Base-by-base conservation (phyloP, 2,888 invertebrate genomes). In the Amphipyra tragopoginis region DNA sequence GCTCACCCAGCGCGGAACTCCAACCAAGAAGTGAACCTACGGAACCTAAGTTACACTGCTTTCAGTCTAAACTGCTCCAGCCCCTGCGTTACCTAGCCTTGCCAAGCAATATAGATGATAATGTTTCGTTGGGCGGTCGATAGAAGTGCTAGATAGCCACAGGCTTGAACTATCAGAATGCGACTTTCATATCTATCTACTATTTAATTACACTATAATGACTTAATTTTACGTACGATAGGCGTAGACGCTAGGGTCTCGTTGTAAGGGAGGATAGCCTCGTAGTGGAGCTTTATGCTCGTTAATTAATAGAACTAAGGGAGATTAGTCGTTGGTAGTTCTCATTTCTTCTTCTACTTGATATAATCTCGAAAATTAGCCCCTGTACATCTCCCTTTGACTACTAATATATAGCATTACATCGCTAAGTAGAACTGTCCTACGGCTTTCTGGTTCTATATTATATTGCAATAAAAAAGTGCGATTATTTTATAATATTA, bases 1-100 rank as follows among this genome's bases (percentile, higher is more conserved):
- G 33, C 96, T 99, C 74, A 99, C 99, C 53, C 98, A 98, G 90
- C 96, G 98, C 82, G 98, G 98, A 73, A 97, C 97, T 66, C 97
- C 97, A 49, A 97, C 96, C 81, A 97, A 97, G 93, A 97, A 97
- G 95, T 97, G 90, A 92, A 71, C 48, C n/a, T n/a, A 26, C n/a
- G 29, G 29, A 3, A 40, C 26, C 51, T n/a, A 29, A 39, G 42
- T 11, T 7, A 50, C 33, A 49, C 65, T 78, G 76, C 76, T 77
- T 78, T 68, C 73, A 77, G 76, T 67, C 70, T 70, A 63, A 72
- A 72, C 53, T 63, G 56, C 56, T 43, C 26, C 56, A 48, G 48
- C 48, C 56, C 48, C 29, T 21, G 15, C 56, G 62, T 66, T 57
- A 57, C 45, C 50, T 44, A 66, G 67, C 56, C 70, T 72, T 48